Percentiles rank a stretch among this genome's conserved stretches.
These are phyloP conservation scores for Phocoena phocoena DNA, from an alignment of 2,113 vertebrate genomes.

Conservation along the genomic window DNA sequence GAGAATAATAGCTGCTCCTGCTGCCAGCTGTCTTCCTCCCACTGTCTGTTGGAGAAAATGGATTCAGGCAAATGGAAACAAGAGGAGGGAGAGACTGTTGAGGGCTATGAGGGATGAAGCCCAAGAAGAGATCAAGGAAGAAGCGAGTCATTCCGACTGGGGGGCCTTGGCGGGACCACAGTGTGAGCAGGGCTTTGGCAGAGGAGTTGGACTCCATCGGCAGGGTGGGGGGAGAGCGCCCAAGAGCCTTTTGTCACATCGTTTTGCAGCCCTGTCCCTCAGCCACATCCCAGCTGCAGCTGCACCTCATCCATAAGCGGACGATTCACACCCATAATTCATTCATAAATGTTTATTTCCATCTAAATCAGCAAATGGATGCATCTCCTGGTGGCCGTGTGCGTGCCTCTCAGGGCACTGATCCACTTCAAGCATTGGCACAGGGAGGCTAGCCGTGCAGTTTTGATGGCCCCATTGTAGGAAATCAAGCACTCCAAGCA, in stretches of 20 bases:
- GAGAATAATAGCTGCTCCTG: too few relatives aligned
- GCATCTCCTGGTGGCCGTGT: neutral
- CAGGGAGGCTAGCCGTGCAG: neutral
- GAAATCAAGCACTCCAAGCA: neutral
- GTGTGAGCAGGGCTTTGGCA: neutral
- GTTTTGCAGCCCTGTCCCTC: neutral
- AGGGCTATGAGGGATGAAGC: neutral
- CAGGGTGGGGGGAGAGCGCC: neutral
- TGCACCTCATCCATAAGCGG: neutral
- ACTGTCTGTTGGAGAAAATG: fast-evolving
- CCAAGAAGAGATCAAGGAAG: neutral
- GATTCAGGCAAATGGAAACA: neutral
- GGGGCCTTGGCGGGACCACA: neutral
- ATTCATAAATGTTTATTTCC: constrained; percentile 52
- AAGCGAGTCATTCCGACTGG: fast-evolving
- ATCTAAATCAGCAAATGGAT: constrained; percentile 19
- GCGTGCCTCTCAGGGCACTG: fast-evolving
- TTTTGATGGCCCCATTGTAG: neutral
- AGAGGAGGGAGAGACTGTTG: neutral
- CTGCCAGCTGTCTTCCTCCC: neutral
- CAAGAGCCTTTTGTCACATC: neutral
- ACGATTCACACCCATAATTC: neutral
- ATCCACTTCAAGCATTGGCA: neutral
- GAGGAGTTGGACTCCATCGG: neutral
- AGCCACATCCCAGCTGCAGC: constrained; percentile 40